Evolutionary conservation across 2,888 invertebrate species (phyloP), one percentile per base, ranked within the genome.

Genomic region (Acanthacorydalis orientalis): DNA sequence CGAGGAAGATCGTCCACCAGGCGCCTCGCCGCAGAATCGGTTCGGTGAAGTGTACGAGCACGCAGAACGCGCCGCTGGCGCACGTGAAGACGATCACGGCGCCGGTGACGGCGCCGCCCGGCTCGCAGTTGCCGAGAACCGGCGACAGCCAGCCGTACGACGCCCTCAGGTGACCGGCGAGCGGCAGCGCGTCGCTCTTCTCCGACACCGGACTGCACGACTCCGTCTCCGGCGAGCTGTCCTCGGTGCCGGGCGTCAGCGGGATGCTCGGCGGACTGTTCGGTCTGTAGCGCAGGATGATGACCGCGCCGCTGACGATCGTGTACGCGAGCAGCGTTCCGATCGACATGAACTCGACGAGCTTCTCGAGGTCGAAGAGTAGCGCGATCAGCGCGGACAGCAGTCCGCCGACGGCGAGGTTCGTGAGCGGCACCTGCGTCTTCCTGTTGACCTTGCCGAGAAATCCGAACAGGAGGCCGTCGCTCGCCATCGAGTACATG

Each of bases 271-370:
- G 47, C 2, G 47, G 42, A 14, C 14, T 47, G 7, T 16, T 47
- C 8, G 47, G 47, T 10, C 47, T 41, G 42, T 47, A 47, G 43
- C 91, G 74, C 47, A 92, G 67, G 44, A 92, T 82, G 47, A 93
- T 87, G 7, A 92, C 87, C 51, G 86, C 83, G 11, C 88, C 88
- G 53, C 90, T 88, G 3, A 93, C 92, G 52, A 92, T 89, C 2
- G 90, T 90, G 61, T 92, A 92, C 0, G 90, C 89, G 55, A 89
- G 64, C 45, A 90, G 69, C 0, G 88, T 89, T 0, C 88, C 88
- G 57, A 93, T 92, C 1, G 91, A 91, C 88, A 93, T 90, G 60
- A 93, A 91, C 60, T 93, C 91, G 0, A 93, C 90, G 39, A 93
- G 69, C 54, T 89, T 89, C 55, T 87, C 81, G 54, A 93, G 72